A percentile compares a stretch with the other conserved stretches of the same genome.
Conservation (phyloP, 2,888 invertebrate species). For the Agriopis leucophaearia region DNA sequence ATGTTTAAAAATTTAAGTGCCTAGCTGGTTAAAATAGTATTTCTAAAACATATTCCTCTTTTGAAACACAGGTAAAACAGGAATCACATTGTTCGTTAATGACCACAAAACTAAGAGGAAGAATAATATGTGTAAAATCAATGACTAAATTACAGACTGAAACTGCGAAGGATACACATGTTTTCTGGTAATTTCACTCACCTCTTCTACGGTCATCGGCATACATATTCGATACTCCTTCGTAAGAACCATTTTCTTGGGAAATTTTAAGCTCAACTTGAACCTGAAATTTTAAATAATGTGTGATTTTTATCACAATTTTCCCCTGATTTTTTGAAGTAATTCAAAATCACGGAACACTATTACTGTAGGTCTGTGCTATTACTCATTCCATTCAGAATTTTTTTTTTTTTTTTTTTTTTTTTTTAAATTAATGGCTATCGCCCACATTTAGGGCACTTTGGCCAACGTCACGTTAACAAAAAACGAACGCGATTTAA, state of each 20-base stretch:
- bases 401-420: no score
- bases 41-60: background rate
- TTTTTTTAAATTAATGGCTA: no score
- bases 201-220: slow-evolving; percentile 97
- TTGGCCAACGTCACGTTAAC: no score
- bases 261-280: background rate
- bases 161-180: background rate
- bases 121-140: no score
- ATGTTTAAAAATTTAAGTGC: no score
- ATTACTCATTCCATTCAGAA: no score
- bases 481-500: no score
- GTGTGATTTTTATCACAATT: no score
- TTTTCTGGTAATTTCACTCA: slow-evolving; percentile 65
- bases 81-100: background rate
- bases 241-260: slow-evolving; percentile 91
- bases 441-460: no score
- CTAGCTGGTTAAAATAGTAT: background rate
- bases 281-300: background rate
- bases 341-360: no score
- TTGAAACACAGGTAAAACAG: background rate
- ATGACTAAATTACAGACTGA: slow-evolving; percentile 1
- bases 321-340: no score
- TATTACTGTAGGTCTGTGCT: no score
- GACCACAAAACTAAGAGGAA: background rate
- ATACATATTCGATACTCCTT: slow-evolving; percentile 97